A percentile compares a stretch with the other conserved stretches of the same genome.
These are phyloP conservation scores for Odontocolon sp. DNA, from an alignment of 2,888 invertebrate species.

Conservation along the genomic window DNA sequence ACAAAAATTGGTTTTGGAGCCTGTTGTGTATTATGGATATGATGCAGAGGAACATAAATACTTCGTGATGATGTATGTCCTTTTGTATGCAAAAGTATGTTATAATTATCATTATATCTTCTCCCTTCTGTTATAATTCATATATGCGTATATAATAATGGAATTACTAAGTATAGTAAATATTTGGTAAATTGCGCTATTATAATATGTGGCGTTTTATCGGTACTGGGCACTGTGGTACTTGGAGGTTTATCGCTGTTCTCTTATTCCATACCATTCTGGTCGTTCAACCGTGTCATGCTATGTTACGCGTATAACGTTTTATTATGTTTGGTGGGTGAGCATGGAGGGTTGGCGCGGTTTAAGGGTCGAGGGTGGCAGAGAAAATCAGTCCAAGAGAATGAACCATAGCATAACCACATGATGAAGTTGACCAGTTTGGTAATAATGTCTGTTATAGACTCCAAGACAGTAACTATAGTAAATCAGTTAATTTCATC, in stretches of 20 bases:
- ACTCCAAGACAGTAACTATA: too few species aligned
- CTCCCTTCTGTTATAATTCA: background rate
- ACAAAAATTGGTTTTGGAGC: too few species aligned
- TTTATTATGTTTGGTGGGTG: constrained; percentile 5
- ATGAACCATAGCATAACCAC: too few species aligned
- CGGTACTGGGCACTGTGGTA: background rate
- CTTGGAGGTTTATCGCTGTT: constrained; percentile 2
- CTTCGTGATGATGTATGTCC: too few species aligned
- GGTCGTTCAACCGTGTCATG: background rate
- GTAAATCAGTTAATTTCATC: too few species aligned
- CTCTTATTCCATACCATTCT: background rate
- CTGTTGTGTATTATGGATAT: too few species aligned
- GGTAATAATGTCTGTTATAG: too few species aligned
- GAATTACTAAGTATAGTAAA: too few species aligned
- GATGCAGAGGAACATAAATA: too few species aligned
- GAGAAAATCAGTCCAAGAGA: constrained; percentile 28
- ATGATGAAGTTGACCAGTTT: too few species aligned
- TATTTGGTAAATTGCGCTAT: background rate
- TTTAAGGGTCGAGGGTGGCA: background rate
- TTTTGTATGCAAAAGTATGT: too few species aligned
- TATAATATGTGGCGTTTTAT: constrained; percentile 4
- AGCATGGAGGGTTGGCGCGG: background rate
- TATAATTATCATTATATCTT: background rate
- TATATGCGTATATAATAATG: background rate
- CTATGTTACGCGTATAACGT: background rate